These are phyloP conservation scores for Omphaloscelis lunosa DNA, from an alignment of 2,888 invertebrate genomes.

Conservation along the genomic window DNA sequence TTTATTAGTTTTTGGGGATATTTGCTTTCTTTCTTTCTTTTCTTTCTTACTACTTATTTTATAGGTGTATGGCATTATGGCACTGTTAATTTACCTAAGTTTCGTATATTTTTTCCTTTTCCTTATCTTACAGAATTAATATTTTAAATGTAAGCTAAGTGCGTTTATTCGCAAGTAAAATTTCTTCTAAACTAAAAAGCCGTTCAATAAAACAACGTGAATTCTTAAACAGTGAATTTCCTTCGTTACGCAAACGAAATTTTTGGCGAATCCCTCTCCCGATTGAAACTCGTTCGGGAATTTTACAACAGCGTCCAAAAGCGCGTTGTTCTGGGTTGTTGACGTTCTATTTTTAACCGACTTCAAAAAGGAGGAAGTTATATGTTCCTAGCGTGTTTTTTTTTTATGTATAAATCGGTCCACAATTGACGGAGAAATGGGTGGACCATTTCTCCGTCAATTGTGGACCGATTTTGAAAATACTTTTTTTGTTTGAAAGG, in stretches of 20 bases:
- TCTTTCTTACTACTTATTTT: not conserved
- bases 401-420: too few relatives aligned
- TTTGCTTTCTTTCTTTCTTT: too few relatives aligned
- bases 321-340: constrained; percentile 14
- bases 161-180: not conserved
- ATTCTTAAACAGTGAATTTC: not conserved
- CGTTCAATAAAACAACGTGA: constrained; percentile 1
- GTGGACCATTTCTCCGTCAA: too few relatives aligned
- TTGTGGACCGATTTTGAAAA: too few relatives aligned
- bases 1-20: not conserved
- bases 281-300: constrained; percentile 3
- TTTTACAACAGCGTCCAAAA: constrained; percentile 11
- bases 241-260: constrained; percentile 7
- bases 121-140: too few relatives aligned
- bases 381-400: too few relatives aligned
- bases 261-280: constrained; percentile 7
- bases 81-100: not conserved
- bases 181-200: not conserved
- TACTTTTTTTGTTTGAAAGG: too few relatives aligned
- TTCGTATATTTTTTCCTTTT: too few relatives aligned
- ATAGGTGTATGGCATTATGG: not conserved
- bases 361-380: too few relatives aligned
- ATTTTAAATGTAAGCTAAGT: not conserved
- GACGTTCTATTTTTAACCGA: too few relatives aligned
- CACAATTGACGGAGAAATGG: too few relatives aligned